Evolutionary conservation across 2,797 vertebrate species (phyloP), one percentile per base, ranked within the genome.

Genomic region (Apogon hyalosoma): DNA sequence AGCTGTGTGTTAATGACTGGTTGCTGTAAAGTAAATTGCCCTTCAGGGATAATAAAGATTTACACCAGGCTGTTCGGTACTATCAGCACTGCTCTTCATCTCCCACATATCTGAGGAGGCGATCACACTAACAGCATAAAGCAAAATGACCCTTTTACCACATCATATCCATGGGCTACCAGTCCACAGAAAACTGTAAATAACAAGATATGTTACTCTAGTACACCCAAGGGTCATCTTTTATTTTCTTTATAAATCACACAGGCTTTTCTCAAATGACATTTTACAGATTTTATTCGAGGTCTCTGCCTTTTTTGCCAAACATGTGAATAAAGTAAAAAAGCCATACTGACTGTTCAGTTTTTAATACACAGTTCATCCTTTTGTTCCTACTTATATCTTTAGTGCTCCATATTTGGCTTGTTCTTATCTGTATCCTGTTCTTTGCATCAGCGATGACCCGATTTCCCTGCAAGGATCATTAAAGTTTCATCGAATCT

Each of bases 41-140:
- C 78, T 88, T 78, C 54, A 42, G 83, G 79, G 73, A 85, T 74
- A 77, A 84, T 85, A 81, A 82, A 86, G 83, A 83, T 84, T 83
- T 81, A 87, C 59, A 68, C 58, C 21, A 24, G 40, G 43, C 72
- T 84, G 81, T 75, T 84, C 46, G 21, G 40, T 47, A 49, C 66
- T 66, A 77, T 86, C 69, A 75, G 67, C 6, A 2, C 63, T n/a
- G 21, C 62, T 69, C 79, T 73, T 74, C 57, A 60, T 78, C 75
- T 66, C 61, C 49, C 70, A 71, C 60, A 64, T 59, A 84, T 71
- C 79, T 53, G 65, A 75, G 56, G 55, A 73, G 77, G 49, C 41
- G 31, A 83, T 79, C 53, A 54, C 55, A 62, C 49, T 40, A 49
- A 73, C 53, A 63, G 42, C 73, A 63, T 65, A 62, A 80, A 83